Conservation (phyloP, 2,888 invertebrate genomes). For the Lithophane semibrunnea region DNA sequence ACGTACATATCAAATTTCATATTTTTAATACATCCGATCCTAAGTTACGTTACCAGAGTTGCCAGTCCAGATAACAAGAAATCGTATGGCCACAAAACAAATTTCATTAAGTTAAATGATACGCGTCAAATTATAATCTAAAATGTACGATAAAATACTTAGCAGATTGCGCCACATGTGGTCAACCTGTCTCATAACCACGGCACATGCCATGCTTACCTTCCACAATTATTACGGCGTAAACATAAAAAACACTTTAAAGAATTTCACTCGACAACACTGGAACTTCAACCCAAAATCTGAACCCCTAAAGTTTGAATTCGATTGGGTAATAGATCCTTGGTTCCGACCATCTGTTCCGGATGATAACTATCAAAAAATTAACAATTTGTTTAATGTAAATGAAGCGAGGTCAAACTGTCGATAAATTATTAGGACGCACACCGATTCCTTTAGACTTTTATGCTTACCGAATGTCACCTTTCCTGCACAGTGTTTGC, state of each 20-base stretch:
- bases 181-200: slow-evolving; percentile 89
- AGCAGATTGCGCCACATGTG: slow-evolving; percentile 89
- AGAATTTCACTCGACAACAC: slow-evolving; percentile 64
- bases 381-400: slow-evolving; percentile 91
- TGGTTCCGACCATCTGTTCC: slow-evolving; percentile 86
- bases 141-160: slow-evolving; percentile 84
- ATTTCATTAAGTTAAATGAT: slow-evolving; percentile 81
- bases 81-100: slow-evolving; percentile 73
- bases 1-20: slow-evolving; percentile 59
- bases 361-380: slow-evolving; percentile 90
- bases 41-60: slow-evolving; percentile 55
- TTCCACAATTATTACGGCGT: slow-evolving; percentile 84
- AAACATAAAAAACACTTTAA: slow-evolving; percentile 81
- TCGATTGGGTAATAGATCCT: slow-evolving; percentile 55
- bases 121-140: slow-evolving; percentile 84
- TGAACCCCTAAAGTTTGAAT: slow-evolving; percentile 53
- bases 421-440: slow-evolving; percentile 87
- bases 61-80: slow-evolving; percentile 56
- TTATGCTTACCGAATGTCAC: slow-evolving; percentile 89
- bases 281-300: slow-evolving; percentile 57
- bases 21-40: slow-evolving; percentile 55
- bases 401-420: slow-evolving; percentile 87
- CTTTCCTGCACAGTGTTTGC: slow-evolving; percentile 82
- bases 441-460: slow-evolving; percentile 84
- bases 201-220: slow-evolving; percentile 89